Conservation (phyloP, 2,797 vertebrate genomes). For the Onychomys torridus region DNA sequence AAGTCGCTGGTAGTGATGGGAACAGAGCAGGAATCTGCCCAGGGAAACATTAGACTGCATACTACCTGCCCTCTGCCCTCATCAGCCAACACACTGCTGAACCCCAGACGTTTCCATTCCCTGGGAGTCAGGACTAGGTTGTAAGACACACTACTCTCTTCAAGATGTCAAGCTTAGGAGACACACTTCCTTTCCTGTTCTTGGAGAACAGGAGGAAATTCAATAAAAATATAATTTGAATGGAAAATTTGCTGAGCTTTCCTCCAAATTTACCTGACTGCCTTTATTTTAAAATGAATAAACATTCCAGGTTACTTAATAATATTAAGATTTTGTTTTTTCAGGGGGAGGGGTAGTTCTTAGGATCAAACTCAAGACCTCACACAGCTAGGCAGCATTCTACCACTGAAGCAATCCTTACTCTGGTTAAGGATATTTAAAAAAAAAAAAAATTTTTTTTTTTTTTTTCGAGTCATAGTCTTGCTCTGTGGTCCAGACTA, state of each 20-base stretch:
- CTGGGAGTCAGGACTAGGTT: neutral
- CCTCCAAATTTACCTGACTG: conserved; percentile 18
- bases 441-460: no score
- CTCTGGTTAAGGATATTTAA: neutral
- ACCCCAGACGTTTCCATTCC: neutral
- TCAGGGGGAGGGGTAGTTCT: neutral
- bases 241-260: conserved; percentile 31
- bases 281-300: conserved; percentile 57
- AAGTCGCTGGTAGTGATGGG: neutral
- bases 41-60: neutral
- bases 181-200: neutral
- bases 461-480: neutral
- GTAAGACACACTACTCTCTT: neutral
- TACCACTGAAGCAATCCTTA: neutral
- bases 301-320: conserved; percentile 46
- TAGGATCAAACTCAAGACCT: neutral
- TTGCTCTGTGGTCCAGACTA: neutral
- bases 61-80: neutral
- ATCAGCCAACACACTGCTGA: neutral
- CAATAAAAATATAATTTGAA: neutral
- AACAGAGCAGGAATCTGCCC: neutral
- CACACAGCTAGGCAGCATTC: neutral
- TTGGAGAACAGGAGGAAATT: neutral
- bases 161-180: neutral
- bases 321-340: neutral